Evolutionary conservation across 2,113 vertebrate species (phyloP).

Genomic region (Megaceryle maxima): DNA sequence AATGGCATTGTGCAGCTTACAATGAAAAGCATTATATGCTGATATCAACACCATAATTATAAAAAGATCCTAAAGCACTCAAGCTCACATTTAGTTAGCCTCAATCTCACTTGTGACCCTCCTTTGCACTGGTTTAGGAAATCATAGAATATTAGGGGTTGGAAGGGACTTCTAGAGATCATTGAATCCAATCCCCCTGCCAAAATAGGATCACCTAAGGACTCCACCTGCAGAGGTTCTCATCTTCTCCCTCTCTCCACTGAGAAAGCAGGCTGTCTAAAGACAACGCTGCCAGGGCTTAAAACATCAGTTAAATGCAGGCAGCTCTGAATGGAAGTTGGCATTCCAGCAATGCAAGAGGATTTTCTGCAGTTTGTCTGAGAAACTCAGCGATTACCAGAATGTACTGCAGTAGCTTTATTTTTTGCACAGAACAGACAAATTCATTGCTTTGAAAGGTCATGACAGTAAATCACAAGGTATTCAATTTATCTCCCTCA

Average conservation of each 20-base stretch:
- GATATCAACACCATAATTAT: not conserved
- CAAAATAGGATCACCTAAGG: not conserved
- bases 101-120: not conserved
- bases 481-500: slow-evolving; percentile 34
- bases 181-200: no score
- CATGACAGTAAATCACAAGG: slow-evolving; percentile 3
- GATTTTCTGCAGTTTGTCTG: not conserved
- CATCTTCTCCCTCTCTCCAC: not conserved
- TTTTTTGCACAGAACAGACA: slow-evolving; percentile 5
- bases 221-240: not conserved
- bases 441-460: slow-evolving; percentile 14
- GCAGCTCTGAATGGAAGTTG: not conserved
- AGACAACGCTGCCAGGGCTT: not conserved
- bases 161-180: no score
- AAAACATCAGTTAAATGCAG: not conserved
- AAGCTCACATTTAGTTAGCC: not conserved
- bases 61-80: not conserved
- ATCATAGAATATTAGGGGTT: no score
- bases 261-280: not conserved
- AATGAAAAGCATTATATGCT: not conserved
- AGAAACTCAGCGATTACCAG: not conserved
- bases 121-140: not conserved
- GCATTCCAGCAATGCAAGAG: not conserved
- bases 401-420: not conserved
- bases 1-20: not conserved